Evolutionary conservation across 2,888 invertebrate genomes (phyloP).

Genomic region (Melieria crassipennis): DNA sequence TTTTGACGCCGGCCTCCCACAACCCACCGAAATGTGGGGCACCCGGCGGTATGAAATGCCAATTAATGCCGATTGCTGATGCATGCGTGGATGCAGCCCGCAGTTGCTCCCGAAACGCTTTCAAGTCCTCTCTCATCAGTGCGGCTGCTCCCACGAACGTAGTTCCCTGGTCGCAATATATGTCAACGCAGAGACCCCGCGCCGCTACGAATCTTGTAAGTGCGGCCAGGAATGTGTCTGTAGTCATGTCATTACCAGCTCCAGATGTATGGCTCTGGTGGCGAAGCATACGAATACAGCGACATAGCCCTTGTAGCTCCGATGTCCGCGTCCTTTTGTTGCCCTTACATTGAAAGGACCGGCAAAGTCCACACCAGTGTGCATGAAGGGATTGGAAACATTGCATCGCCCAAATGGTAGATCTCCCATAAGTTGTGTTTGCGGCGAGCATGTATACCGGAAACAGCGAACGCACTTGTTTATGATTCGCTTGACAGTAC

Average conservation of each 20-base stretch:
- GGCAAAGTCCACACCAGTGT: constrained; percentile 32
- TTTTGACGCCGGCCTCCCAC: constrained; percentile 20
- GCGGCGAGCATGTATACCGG: neutral
- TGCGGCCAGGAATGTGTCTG: constrained; percentile 12
- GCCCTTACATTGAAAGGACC: constrained; percentile 31
- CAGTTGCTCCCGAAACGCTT: neutral
- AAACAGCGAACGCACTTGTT: constrained; percentile 16
- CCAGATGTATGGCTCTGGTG: constrained; percentile 36
- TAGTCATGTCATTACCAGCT: constrained; percentile 36
- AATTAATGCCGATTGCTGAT: constrained; percentile 11
- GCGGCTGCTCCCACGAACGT: constrained; percentile 16
- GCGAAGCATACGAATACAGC: constrained; percentile 36
- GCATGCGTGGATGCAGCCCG: neutral
- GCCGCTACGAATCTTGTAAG: constrained; percentile 1
- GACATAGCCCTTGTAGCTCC: constrained; percentile 33
- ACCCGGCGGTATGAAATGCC: constrained; percentile 23
- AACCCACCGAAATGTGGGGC: constrained; percentile 18
- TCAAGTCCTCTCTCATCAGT: constrained; percentile 4
- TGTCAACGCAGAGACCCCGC: constrained; percentile 1
- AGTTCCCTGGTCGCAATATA: constrained; percentile 15
- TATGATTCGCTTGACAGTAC: constrained; percentile 7
- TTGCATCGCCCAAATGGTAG: constrained; percentile 15
- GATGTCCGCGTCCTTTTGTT: constrained; percentile 33
- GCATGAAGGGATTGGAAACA: constrained; percentile 8
- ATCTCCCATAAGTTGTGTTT: constrained; percentile 11